Conservation (phyloP, 1,140 invertebrate genomes). For the Triops cancriformis region DNA sequence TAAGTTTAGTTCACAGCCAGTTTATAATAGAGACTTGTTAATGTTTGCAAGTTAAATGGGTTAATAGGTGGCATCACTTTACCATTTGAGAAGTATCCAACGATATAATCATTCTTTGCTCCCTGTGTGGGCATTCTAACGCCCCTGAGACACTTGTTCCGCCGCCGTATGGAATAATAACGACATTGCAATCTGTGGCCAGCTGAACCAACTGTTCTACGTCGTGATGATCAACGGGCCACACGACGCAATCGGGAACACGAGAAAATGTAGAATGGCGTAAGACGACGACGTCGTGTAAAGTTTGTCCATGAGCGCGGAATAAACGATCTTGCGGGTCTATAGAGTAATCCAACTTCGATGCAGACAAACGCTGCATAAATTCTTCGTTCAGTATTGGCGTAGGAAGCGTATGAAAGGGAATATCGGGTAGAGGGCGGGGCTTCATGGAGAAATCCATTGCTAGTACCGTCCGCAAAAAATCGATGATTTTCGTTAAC, state of each 20-base stretch:
- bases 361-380: slow-evolving; percentile 48
- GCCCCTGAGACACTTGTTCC: slow-evolving; percentile 92
- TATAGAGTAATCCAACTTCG: slow-evolving; percentile 60
- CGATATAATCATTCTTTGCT: slow-evolving; percentile 74
- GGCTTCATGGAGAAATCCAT: slow-evolving; percentile 44
- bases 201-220: slow-evolving; percentile 70
- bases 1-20: no score
- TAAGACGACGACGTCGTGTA: slow-evolving; percentile 78
- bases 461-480: slow-evolving; percentile 65
- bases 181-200: slow-evolving; percentile 65
- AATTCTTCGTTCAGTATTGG: slow-evolving; percentile 42
- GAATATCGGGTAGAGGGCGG: slow-evolving; percentile 39
- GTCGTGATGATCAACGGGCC: slow-evolving; percentile 77
- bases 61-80: slow-evolving; percentile 24
- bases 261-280: slow-evolving; percentile 61
- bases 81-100: slow-evolving; percentile 93
- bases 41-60: neutral
- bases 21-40: slow-evolving; percentile 21
- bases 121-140: slow-evolving; percentile 70
- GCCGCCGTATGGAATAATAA: slow-evolving; percentile 90
- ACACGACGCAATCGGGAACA: slow-evolving; percentile 88
- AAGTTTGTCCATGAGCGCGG: slow-evolving; percentile 88
- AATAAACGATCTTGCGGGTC: slow-evolving; percentile 76
- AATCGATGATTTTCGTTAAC: slow-evolving; percentile 70
- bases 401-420: neutral